Evolutionary conservation across 2,888 invertebrate species (phyloP).

Genomic region (Drosophila meridiana): DNA sequence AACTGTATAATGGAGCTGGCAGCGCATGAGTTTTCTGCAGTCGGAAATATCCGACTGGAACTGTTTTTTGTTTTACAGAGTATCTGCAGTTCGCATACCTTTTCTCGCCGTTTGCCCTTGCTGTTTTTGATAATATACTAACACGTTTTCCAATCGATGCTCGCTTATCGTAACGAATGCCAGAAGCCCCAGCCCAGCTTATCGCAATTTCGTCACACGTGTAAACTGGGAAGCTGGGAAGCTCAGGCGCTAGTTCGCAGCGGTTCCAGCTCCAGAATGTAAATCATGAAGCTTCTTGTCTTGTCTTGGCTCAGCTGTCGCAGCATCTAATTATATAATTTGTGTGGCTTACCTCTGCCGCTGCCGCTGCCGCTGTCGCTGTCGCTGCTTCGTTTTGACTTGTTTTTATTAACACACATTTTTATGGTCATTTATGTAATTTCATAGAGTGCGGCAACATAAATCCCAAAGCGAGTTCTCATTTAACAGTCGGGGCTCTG

Average conservation of each 20-base stretch:
- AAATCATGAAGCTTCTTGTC: slow-evolving; percentile 13
- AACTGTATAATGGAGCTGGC: too few relatives aligned
- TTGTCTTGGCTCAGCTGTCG: neutral
- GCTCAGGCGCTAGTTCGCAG: slow-evolving; percentile 4
- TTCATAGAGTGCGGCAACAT: slow-evolving; percentile 70
- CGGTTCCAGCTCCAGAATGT: slow-evolving; percentile 20
- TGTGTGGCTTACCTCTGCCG: slow-evolving; percentile 23
- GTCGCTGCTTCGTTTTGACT: slow-evolving; percentile 4
- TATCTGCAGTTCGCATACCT: neutral
- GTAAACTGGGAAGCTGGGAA: neutral
- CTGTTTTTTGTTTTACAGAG: neutral
- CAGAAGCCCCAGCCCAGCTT: too few relatives aligned
- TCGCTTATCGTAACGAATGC: too few relatives aligned
- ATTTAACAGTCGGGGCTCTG: slow-evolving; percentile 45
- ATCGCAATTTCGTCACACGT: neutral
- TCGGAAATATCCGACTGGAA: too few relatives aligned
- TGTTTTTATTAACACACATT: slow-evolving; percentile 68
- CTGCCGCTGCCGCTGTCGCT: slow-evolving; percentile 5
- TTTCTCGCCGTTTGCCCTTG: neutral
- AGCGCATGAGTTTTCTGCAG: too few relatives aligned
- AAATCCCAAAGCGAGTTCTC: slow-evolving; percentile 65
- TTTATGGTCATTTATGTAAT: slow-evolving; percentile 77
- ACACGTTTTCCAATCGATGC: neutral
- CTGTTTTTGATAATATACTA: neutral
- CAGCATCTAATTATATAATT: slow-evolving; percentile 72